These are phyloP conservation scores for Aphyosemion australe DNA, from an alignment of 2,113 vertebrate species.

Conservation along the genomic window DNA sequence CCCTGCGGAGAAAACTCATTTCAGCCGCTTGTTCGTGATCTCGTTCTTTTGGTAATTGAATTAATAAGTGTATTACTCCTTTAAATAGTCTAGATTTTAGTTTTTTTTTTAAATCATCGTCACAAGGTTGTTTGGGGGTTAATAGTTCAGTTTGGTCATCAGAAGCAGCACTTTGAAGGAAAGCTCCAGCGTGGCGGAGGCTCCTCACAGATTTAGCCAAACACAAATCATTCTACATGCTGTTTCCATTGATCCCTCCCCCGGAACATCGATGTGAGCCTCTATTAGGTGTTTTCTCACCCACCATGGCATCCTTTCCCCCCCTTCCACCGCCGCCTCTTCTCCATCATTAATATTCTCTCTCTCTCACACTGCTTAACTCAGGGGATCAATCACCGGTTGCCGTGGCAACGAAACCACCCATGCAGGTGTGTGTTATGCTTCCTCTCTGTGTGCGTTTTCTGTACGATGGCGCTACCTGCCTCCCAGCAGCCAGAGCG, in stretches of 20 bases:
- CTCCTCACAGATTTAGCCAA: conserved; percentile 27
- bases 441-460: conserved; percentile 4
- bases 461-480: conserved; percentile 35
- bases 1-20: too few relatives aligned
- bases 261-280: conserved; percentile 22
- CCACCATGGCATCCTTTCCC: conserved; percentile 33
- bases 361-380: conserved; percentile 52
- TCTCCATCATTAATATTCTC: conserved; percentile 58
- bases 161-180: conserved; percentile 37
- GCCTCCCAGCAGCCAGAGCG: conserved; percentile 45
- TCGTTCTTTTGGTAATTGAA: too few relatives aligned
- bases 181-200: conserved; percentile 28
- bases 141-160: background rate
- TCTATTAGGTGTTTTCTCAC: conserved; percentile 39
- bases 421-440: conserved; percentile 47
- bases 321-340: conserved; percentile 22
- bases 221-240: conserved; percentile 33
- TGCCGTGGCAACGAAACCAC: conserved; percentile 70
- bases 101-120: background rate
- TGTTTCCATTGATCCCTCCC: conserved; percentile 44
- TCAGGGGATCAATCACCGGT: conserved; percentile 74
- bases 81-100: too few relatives aligned
- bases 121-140: background rate
- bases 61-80: too few relatives aligned
- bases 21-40: too few relatives aligned